phyloP scores from a whole-genome alignment of 2,113 vertebrate species.

The Trogon surrucura region DNA sequence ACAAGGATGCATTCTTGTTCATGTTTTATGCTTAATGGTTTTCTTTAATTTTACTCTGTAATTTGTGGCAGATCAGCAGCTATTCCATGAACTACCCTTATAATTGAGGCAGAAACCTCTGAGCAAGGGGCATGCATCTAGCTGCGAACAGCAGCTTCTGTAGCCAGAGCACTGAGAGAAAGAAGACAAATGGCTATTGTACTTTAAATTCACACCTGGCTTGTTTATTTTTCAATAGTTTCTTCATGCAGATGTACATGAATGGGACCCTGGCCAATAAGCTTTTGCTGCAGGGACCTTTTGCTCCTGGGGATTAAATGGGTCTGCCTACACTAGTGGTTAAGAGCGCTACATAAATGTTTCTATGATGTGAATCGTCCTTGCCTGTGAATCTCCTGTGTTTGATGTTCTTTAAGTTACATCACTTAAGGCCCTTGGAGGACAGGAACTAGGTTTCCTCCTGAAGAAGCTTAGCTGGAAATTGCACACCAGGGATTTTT shows the following conservation, averaged over 20 bases:
- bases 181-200: background rate
- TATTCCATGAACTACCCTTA: background rate
- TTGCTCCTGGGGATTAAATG: background rate
- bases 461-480: slow-evolving; percentile 7
- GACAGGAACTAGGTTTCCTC: background rate
- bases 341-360: background rate
- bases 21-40: background rate
- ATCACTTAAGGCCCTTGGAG: background rate
- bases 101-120: background rate
- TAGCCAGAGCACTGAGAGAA: background rate
- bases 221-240: background rate
- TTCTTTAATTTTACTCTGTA: background rate
- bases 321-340: background rate
- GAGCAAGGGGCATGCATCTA: background rate
- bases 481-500: background rate
- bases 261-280: background rate
- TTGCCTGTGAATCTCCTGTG: background rate
- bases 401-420: background rate
- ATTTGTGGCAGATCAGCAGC: background rate
- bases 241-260: background rate
- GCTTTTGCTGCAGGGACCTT: background rate
- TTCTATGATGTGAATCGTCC: background rate
- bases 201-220: background rate
- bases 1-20: background rate
- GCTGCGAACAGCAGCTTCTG: background rate